A percentile compares a stretch with the other conserved stretches of the same genome.
Evolutionary conservation across 2,113 vertebrate species (phyloP).

Genomic region (Oceanites oceanicus): DNA sequence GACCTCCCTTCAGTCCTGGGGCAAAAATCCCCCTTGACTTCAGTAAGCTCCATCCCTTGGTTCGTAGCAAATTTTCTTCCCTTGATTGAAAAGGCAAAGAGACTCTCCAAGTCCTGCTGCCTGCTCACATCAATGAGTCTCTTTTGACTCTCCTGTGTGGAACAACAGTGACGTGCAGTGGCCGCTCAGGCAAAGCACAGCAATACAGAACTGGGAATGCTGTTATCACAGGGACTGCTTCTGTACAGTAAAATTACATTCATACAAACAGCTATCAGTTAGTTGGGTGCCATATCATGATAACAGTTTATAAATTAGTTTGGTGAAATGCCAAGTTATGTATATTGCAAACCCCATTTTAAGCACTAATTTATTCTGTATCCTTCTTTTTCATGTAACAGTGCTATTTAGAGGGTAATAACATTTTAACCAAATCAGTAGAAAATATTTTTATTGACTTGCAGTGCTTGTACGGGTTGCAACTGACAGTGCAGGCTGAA

Average conservation of each 20-base stretch:
- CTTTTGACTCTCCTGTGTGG: not conserved
- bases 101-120: not conserved
- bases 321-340: not conserved
- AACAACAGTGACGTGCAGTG: slow-evolving; percentile 57
- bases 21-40: not conserved
- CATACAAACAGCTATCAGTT: not conserved
- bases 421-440: not conserved
- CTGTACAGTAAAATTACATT: not conserved
- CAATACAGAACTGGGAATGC: not conserved
- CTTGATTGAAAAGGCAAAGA: not conserved
- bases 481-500: not conserved
- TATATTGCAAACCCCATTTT: not conserved
- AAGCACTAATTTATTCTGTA: not conserved
- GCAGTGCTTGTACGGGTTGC: not conserved
- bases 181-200: not conserved
- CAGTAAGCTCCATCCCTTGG: not conserved
- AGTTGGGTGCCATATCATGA: not conserved
- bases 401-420: not conserved
- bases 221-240: not conserved
- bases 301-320: not conserved
- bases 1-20: not conserved
- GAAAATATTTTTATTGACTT: slow-evolving; percentile 21
- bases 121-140: not conserved
- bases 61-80: not conserved
- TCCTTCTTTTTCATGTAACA: not conserved